Conservation (phyloP, 2,797 vertebrate genomes). For the Enteromius radiatus region DNA sequence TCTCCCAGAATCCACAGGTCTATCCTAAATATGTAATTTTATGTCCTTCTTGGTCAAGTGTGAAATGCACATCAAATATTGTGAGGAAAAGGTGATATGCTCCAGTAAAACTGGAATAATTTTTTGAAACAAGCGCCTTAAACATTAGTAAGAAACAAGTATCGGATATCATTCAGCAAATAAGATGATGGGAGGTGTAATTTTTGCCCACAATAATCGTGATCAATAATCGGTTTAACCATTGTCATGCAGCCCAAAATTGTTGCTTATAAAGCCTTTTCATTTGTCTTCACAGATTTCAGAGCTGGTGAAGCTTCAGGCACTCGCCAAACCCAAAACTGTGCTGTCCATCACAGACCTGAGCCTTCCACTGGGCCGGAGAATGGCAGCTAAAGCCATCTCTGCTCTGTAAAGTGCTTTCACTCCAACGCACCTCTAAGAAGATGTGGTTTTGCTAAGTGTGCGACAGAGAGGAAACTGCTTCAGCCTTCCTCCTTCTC, state of each 20-base stretch:
- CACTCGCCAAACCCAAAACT: conserved; percentile 91
- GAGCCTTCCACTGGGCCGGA: conserved; percentile 90
- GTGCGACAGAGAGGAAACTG: background rate
- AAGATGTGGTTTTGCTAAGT: background rate
- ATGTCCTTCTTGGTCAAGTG: background rate
- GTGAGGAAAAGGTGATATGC: too few relatives aligned
- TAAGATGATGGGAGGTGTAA: background rate
- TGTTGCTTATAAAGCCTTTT: background rate
- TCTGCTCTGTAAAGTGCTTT: conserved; percentile 80
- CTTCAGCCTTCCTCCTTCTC: background rate
- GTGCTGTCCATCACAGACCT: conserved; percentile 95
- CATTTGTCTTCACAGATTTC: conserved; percentile 83
- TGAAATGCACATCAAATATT: background rate
- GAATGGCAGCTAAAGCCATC: conserved; percentile 95
- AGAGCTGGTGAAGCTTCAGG: conserved; percentile 93
- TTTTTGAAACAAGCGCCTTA: background rate
- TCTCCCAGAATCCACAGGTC: background rate
- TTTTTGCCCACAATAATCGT: background rate
- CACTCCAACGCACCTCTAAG: background rate
- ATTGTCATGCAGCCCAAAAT: background rate
- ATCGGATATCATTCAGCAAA: background rate
- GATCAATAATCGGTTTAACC: background rate
- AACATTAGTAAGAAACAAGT: background rate
- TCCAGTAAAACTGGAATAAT: background rate
- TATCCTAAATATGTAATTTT: background rate